Evolutionary conservation across 92 coral and sea anemone species (phyloP).

Genomic region (Paragorgia papillata): DNA sequence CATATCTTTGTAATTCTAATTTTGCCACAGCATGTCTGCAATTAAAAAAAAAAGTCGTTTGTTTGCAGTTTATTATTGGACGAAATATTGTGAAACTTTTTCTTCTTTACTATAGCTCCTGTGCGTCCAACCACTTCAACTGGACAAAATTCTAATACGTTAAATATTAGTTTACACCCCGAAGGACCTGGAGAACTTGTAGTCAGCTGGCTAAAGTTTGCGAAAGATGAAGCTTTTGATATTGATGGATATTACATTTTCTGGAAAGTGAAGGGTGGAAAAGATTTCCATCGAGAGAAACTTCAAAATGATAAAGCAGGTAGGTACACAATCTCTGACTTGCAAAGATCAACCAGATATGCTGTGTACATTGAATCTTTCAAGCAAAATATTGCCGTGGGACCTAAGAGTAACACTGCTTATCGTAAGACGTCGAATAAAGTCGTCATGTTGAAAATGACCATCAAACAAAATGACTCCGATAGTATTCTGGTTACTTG

Average conservation of each 20-base stretch:
- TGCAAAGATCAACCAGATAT: slow-evolving; percentile 78
- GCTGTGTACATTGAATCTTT: slow-evolving; percentile 64
- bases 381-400: slow-evolving; percentile 41
- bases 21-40: no score
- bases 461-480: slow-evolving; percentile 12
- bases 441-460: slow-evolving; percentile 47
- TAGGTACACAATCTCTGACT: slow-evolving; percentile 45
- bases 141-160: not conserved
- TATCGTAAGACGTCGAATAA: slow-evolving; percentile 52
- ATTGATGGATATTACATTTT: slow-evolving; percentile 63
- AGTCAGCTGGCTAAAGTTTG: slow-evolving; percentile 12
- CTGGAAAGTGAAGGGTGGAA: slow-evolving; percentile 64
- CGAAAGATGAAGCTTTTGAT: not conserved
- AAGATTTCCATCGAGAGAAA: slow-evolving; percentile 27
- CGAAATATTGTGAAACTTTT: no score
- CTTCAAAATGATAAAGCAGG: slow-evolving; percentile 31
- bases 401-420: slow-evolving; percentile 54
- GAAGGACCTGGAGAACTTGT: slow-evolving; percentile 35
- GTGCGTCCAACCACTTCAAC: not conserved
- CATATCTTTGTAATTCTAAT: no score
- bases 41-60: no score
- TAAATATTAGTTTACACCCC: slow-evolving; percentile 11
- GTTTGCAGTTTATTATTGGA: no score
- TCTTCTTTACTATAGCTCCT: not conserved
- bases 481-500: slow-evolving; percentile 28